Evolutionary conservation across 2,113 vertebrate species (phyloP).

Genomic region (Dendrocopos noguchii): DNA sequence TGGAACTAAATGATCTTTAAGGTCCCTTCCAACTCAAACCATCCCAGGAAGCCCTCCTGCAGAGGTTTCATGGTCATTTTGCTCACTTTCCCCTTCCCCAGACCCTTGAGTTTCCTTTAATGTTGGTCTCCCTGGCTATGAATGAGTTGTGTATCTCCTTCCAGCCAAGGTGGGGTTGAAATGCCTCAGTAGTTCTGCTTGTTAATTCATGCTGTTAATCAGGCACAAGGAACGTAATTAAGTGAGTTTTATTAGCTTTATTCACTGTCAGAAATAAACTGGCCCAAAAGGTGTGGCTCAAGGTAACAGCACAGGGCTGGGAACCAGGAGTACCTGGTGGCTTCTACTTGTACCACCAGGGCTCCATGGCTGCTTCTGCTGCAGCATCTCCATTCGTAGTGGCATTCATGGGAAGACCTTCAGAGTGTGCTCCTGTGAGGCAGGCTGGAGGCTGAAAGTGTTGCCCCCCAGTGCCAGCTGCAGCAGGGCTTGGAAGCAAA

Average conservation of each 20-base stretch:
- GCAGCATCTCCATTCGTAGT: rapidly evolving
- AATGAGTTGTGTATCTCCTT: constrained; percentile 63
- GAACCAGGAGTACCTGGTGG: not conserved
- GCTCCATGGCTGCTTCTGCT: not conserved
- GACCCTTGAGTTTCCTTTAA: not conserved
- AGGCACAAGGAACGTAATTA: constrained; percentile 68
- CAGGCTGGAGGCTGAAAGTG: not conserved
- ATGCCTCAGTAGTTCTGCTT: constrained; percentile 59
- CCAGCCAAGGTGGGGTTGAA: constrained; percentile 73
- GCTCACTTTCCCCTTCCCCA: not conserved
- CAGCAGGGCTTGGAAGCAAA: not conserved
- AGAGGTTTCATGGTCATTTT: not conserved
- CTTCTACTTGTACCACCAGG: not conserved
- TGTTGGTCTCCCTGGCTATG: constrained; percentile 32
- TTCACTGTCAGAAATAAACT: constrained; percentile 53
- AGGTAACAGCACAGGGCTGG: constrained; percentile 28
- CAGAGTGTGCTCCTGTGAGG: rapidly evolving
- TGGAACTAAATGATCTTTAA: not conserved
- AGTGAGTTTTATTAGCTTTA: constrained; percentile 66
- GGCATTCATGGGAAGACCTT: rapidly evolving
- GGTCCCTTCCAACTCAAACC: too few species aligned
- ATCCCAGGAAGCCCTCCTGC: not conserved
- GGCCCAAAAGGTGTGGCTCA: constrained; percentile 29
- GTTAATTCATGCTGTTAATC: constrained; percentile 78
- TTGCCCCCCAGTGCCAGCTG: rapidly evolving